Conservation (phyloP, 2,113 vertebrate species). For the Platysternon megacephalum region DNA sequence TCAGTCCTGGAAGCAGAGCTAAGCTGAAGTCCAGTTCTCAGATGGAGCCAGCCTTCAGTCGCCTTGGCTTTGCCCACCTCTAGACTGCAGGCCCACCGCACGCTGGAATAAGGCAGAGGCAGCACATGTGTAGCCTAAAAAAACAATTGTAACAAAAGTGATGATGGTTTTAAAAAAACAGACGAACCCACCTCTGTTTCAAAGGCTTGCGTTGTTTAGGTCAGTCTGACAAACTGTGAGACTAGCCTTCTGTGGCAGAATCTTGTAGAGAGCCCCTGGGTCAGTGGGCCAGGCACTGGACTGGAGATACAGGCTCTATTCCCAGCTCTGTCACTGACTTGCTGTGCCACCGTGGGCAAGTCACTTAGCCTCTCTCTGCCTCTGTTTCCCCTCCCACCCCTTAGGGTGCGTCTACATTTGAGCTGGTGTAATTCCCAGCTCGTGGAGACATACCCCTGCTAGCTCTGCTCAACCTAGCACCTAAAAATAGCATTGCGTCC, state of each 20-base stretch:
- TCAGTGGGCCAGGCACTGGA: not conserved
- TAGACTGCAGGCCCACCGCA: conserved; percentile 45
- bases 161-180: not conserved
- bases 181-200: not conserved
- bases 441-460: fast-evolving
- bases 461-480: not conserved
- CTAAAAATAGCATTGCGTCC: not conserved
- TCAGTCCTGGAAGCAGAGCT: conserved; percentile 4
- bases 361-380: not conserved
- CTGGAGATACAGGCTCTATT: not conserved
- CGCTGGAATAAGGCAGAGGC: conserved; percentile 37
- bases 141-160: not conserved
- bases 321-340: not conserved
- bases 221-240: fast-evolving
- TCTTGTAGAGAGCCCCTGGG: not conserved
- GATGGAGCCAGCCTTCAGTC: not conserved
- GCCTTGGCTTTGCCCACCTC: conserved; percentile 17
- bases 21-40: not conserved
- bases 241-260: not conserved
- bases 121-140: not conserved
- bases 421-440: not conserved
- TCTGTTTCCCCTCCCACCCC: fast-evolving
- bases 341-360: not conserved
- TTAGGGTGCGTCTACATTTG: fast-evolving
- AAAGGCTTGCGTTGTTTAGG: fast-evolving